Evolutionary conservation across 37 sponge, comb jelly and placozoan genomes (phyloP).

Genomic region (Ianthella basta): DNA sequence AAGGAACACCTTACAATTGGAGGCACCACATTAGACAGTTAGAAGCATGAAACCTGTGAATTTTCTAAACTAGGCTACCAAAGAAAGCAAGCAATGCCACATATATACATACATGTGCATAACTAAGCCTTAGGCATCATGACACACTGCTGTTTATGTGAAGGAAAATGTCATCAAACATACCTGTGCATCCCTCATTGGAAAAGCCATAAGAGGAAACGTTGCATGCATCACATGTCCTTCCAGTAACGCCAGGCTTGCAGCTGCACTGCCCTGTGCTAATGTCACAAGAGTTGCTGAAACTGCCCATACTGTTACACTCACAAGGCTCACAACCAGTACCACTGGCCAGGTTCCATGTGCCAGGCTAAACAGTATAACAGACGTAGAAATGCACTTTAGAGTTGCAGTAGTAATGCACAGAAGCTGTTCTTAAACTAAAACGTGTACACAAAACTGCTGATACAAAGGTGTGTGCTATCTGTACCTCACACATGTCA

Average conservation of each 20-base stretch:
- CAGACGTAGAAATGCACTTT: background rate
- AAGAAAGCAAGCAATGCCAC: too few species aligned
- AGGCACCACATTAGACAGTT: too few species aligned
- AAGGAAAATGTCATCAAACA: background rate
- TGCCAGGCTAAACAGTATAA: background rate
- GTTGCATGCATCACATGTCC: too few species aligned
- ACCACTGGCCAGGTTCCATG: conserved; percentile 13
- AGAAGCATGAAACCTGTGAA: too few species aligned
- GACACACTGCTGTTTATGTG: background rate
- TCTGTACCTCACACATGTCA: conserved; percentile 41
- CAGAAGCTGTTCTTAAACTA: background rate
- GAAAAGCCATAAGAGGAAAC: background rate
- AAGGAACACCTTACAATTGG: too few species aligned
- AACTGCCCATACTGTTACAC: conserved; percentile 17
- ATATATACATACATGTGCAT: too few species aligned
- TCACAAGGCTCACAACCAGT: conserved; percentile 21
- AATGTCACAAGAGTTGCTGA: conserved; percentile 24
- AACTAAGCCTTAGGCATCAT: background rate
- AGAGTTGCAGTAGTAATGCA: background rate
- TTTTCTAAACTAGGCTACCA: too few species aligned
- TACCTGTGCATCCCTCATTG: background rate
- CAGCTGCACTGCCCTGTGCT: conserved; percentile 26
- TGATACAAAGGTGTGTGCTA: too few species aligned
- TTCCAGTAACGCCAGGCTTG: background rate
- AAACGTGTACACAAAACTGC: background rate